Percentiles rank a stretch among this genome's conserved stretches.
Conservation (phyloP, 2,888 invertebrate species). For the Luffia ferchaultella region DNA sequence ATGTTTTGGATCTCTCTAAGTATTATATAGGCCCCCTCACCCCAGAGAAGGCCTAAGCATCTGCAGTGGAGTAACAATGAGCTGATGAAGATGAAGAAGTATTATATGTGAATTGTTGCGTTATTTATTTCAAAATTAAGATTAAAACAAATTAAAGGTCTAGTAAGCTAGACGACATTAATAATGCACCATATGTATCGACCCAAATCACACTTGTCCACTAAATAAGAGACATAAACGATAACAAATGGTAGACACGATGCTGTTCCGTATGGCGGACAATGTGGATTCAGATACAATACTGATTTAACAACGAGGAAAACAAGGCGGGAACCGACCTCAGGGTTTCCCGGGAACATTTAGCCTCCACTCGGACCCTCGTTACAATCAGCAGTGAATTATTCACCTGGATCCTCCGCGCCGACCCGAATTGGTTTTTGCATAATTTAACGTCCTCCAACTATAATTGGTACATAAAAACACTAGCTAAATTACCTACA, state of each 20-base stretch:
- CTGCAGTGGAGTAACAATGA: too few species aligned
- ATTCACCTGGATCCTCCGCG: conserved; percentile 49
- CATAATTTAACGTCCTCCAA: conserved; percentile 51
- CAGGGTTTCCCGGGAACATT: conserved; percentile 44
- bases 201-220: not conserved
- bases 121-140: not conserved
- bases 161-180: not conserved
- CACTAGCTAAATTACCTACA: conserved; percentile 4
- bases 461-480: too few species aligned
- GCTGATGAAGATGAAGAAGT: not conserved
- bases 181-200: not conserved
- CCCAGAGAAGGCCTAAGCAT: too few species aligned
- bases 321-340: conserved; percentile 32
- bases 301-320: conserved; percentile 17
- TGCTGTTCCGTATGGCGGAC: not conserved
- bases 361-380: conserved; percentile 48
- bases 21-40: too few species aligned
- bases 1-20: too few species aligned
- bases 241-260: not conserved
- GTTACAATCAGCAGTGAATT: conserved; percentile 58
- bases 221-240: not conserved
- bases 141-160: not conserved
- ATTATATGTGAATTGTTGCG: not conserved
- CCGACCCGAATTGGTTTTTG: conserved; percentile 54
- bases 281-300: not conserved